A percentile compares a stretch with the other conserved stretches of the same genome.
Conservation (phyloP, 2,888 invertebrate species). For the Drosophila setosimentum region DNA sequence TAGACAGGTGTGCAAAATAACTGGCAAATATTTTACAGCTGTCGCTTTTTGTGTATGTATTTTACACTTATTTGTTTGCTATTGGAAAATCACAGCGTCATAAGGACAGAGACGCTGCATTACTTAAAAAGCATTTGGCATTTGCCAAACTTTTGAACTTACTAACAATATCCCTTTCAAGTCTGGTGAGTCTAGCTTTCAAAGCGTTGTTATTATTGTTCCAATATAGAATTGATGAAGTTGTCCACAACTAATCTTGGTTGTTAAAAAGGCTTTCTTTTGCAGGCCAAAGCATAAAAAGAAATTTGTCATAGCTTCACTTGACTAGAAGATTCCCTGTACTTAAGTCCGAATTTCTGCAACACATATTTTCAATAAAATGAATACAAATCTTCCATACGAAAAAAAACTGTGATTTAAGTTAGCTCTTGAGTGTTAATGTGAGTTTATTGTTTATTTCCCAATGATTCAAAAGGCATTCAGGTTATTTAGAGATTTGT, state of each 20-base stretch:
- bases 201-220: background rate
- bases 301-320: background rate
- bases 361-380: background rate
- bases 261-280: background rate
- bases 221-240: background rate
- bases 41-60: conserved; percentile 48
- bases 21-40: conserved; percentile 73
- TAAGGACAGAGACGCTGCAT: background rate
- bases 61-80: conserved; percentile 48
- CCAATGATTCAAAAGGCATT: too few species aligned
- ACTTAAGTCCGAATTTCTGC: background rate
- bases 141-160: background rate
- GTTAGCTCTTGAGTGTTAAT: too few species aligned
- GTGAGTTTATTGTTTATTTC: too few species aligned
- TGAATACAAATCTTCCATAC: background rate
- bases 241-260: background rate
- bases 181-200: background rate
- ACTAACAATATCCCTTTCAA: background rate
- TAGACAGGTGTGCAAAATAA: conserved; percentile 81
- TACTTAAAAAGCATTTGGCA: background rate
- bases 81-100: conserved; percentile 31
- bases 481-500: too few species aligned
- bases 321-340: background rate
- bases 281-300: background rate
- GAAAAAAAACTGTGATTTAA: too few species aligned